A percentile compares a stretch with the other conserved stretches of the same genome.
Evolutionary conservation across 1,140 invertebrate species (phyloP).

Genomic region (Palaemon carinicauda): DNA sequence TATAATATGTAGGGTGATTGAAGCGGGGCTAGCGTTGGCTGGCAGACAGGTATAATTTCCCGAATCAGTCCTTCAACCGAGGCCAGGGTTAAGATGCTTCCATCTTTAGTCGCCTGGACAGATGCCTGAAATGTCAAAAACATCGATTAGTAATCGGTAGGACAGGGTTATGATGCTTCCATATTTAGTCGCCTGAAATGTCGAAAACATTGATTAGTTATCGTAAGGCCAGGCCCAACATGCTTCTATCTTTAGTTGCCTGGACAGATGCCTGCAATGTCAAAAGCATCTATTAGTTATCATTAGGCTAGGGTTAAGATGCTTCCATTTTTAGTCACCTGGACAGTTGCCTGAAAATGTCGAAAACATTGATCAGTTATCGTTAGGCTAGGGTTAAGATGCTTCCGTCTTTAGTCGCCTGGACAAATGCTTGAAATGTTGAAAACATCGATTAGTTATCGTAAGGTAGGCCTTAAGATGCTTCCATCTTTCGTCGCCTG

Average conservation of each 20-base stretch:
- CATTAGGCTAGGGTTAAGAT: too few relatives aligned
- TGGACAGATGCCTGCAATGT: neutral
- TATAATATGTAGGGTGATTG: constrained; percentile 43
- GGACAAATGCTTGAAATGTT: neutral
- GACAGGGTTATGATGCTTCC: neutral
- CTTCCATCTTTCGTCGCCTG: neutral
- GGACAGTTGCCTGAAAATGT: too few relatives aligned
- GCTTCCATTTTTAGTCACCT: neutral
- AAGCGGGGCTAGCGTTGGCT: constrained; percentile 9
- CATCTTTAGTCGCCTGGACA: neutral
- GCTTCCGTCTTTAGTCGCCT: constrained; percentile 1
- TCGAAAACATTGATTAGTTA: too few relatives aligned
- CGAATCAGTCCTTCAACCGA: constrained; percentile 10
- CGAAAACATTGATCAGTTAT: too few relatives aligned
- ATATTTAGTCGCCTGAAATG: too few relatives aligned
- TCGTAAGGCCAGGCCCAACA: constrained; percentile 1
- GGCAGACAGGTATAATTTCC: constrained; percentile 32
- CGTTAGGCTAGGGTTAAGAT: constrained; percentile 12
- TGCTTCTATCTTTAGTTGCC: neutral
- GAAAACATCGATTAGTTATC: too few relatives aligned
- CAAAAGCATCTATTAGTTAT: too few relatives aligned
- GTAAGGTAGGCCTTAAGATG: too few relatives aligned
- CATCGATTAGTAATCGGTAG: too few relatives aligned
- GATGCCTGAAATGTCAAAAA: neutral
- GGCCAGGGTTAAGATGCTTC: constrained; percentile 14